Conservation (phyloP, 2,113 vertebrate genomes). For the Lagenorhynchus albirostris region DNA sequence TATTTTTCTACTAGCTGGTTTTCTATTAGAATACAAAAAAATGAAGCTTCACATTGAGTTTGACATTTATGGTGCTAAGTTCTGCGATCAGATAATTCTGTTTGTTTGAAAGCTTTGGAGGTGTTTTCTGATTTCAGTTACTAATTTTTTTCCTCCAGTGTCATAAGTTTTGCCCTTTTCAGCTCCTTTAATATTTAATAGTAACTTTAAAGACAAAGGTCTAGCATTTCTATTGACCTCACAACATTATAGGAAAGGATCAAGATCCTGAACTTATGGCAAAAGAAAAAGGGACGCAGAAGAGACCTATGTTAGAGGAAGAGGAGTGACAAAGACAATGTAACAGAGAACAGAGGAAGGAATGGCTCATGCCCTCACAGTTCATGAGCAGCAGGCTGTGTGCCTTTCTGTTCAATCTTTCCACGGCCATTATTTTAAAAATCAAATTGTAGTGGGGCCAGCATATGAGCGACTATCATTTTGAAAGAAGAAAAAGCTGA, state of each 20-base stretch:
- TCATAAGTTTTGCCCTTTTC: not conserved
- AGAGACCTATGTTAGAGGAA: not conserved
- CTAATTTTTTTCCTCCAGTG: not conserved
- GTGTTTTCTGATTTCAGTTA: conserved; percentile 4
- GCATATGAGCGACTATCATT: not conserved
- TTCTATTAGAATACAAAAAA: conserved; percentile 41
- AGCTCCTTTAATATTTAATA: conserved; percentile 11
- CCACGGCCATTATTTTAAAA: not conserved
- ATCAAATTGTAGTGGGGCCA: not conserved
- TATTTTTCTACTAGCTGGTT: not conserved
- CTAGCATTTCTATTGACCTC: not conserved
- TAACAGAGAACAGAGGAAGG: not conserved
- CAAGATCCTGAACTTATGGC: not conserved
- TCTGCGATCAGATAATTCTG: conserved; percentile 5
- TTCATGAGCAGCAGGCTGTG: not conserved
- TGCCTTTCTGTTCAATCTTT: not conserved
- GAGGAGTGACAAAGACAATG: not conserved
- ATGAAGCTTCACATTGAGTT: not conserved
- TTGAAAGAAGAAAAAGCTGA: conserved; percentile 25
- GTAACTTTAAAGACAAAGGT: not conserved
- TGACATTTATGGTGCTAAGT: not conserved
- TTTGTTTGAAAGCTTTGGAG: not conserved
- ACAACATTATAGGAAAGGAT: not conserved
- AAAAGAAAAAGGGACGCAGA: not conserved
- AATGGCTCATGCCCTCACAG: not conserved